Evolutionary conservation across 2,797 vertebrate species (phyloP).

Genomic region (Enteromius anoplus): DNA sequence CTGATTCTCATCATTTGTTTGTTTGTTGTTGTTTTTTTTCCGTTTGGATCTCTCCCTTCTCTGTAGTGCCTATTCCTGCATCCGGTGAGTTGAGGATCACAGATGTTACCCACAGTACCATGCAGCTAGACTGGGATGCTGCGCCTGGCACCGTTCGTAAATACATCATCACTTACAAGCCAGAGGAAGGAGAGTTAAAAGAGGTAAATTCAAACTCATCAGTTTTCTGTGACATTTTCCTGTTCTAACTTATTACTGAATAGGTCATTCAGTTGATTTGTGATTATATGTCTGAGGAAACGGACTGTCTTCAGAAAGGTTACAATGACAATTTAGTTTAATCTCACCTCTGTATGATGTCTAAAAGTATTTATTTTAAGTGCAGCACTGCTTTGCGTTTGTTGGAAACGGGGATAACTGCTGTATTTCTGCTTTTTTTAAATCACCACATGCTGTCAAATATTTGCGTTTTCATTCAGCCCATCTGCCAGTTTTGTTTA

Average conservation of each 20-base stretch:
- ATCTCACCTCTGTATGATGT: background rate
- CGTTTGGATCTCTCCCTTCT: constrained; percentile 39
- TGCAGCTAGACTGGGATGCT: constrained; percentile 89
- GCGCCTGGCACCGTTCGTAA: constrained; percentile 88
- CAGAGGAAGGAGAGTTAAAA: constrained; percentile 83
- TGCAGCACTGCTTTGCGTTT: background rate
- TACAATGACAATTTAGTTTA: too few relatives aligned
- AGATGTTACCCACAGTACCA: constrained; percentile 93
- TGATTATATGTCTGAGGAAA: background rate
- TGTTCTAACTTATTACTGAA: background rate
- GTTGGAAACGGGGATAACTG: background rate
- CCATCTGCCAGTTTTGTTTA: background rate
- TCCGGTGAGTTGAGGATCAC: constrained; percentile 82
- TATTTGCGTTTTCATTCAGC: background rate
- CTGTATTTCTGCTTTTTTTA: background rate
- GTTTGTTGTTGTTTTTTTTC: constrained; percentile 34
- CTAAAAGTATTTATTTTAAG: background rate
- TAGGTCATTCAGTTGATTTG: background rate
- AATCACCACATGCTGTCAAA: background rate
- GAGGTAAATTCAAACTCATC: constrained; percentile 78
- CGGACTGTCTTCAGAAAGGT: background rate
- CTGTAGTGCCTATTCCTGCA: constrained; percentile 86
- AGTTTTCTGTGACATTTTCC: background rate
- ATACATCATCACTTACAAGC: constrained; percentile 89
- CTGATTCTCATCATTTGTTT: constrained; percentile 44